phyloP scores from a whole-genome alignment of 2,113 vertebrate genomes.

The Corvus cornix region DNA sequence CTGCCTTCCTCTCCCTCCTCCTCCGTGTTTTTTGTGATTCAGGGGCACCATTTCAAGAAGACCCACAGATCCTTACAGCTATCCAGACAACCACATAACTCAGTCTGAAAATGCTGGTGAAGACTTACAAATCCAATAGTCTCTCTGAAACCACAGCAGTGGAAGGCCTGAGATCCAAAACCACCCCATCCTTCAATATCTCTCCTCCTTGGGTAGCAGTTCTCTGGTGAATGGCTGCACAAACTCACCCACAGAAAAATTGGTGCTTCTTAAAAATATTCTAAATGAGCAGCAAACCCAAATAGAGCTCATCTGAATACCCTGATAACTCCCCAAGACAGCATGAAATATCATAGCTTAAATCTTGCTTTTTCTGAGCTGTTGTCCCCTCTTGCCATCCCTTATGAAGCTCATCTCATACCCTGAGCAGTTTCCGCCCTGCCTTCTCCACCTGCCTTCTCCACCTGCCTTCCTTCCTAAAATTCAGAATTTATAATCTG shows the following conservation, averaged over 20 bases:
- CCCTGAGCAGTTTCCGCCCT: background rate
- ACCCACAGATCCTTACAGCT: background rate
- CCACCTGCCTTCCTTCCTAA: background rate
- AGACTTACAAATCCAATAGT: background rate
- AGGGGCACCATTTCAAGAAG: background rate
- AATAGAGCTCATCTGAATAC: background rate
- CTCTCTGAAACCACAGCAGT: background rate
- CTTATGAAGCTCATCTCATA: background rate
- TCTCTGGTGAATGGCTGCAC: background rate
- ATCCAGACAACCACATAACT: background rate
- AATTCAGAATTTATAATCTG: background rate
- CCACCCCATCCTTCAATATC: fast-evolving
- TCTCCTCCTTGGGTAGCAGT: background rate
- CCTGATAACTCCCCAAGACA: background rate
- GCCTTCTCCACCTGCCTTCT: background rate
- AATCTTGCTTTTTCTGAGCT: background rate
- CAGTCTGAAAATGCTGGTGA: background rate
- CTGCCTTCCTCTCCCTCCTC: background rate
- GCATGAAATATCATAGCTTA: background rate
- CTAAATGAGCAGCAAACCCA: background rate
- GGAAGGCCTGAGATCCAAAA: background rate
- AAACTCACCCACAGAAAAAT: background rate
- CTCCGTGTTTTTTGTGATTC: fast-evolving
- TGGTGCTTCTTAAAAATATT: background rate
- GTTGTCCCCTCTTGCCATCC: background rate